Evolutionary conservation across 2,797 vertebrate species (phyloP).

Genomic region (Pampus argenteus): DNA sequence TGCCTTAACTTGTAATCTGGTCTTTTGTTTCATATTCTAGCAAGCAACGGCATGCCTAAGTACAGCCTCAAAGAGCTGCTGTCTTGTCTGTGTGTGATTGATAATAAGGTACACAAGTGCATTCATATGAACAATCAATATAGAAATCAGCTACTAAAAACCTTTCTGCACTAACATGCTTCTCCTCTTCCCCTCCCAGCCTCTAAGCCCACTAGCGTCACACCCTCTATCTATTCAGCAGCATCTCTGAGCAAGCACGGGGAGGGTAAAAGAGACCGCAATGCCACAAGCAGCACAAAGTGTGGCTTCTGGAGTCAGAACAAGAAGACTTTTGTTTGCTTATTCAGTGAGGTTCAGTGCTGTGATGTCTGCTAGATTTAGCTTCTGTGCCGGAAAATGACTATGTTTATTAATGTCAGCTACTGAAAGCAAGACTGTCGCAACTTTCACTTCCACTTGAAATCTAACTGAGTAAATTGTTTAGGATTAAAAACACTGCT

Average conservation of each 20-base stretch:
- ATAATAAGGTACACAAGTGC: conserved; percentile 1
- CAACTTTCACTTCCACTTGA: conserved; percentile 36
- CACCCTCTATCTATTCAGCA: conserved; percentile 64
- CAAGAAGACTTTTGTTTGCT: conserved; percentile 75
- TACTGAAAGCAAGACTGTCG: conserved; percentile 36
- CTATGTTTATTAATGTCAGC: conserved; percentile 53
- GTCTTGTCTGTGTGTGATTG: neutral
- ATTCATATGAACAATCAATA: conserved; percentile 11
- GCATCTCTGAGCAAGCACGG: conserved; percentile 46
- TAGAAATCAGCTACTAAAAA: neutral
- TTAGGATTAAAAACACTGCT: conserved; percentile 40
- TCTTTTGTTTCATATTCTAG: neutral
- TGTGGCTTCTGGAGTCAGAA: conserved; percentile 69
- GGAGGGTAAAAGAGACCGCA: conserved; percentile 62
- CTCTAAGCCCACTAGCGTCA: conserved; percentile 44
- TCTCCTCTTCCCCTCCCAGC: conserved; percentile 20
- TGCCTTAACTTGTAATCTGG: neutral
- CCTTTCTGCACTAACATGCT: conserved; percentile 7
- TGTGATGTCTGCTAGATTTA: conserved; percentile 66
- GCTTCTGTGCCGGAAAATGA: conserved; percentile 54
- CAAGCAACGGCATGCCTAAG: neutral
- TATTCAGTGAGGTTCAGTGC: conserved; percentile 60
- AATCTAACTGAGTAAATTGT: conserved; percentile 35
- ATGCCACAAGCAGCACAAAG: conserved; percentile 69
- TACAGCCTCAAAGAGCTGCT: neutral